Conservation (phyloP, 2,888 invertebrate species). For the Drosophila colorata region DNA sequence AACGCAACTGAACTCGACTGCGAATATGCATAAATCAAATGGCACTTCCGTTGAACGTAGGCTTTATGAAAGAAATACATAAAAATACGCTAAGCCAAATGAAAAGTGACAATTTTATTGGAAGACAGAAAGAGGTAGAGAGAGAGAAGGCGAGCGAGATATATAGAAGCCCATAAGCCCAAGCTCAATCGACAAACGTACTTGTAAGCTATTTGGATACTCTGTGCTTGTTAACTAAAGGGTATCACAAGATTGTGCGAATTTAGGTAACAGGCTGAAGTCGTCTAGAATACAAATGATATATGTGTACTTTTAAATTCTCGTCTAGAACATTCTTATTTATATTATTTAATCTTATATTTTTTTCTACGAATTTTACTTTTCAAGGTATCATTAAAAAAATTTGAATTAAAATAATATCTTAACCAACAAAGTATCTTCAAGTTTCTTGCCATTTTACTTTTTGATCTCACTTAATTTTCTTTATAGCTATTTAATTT, state of each 20-base stretch:
- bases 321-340: no score
- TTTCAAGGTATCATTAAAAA: no score
- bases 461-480: no score
- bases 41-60: slow-evolving; percentile 70
- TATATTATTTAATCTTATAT: no score
- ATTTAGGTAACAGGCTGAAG: not conserved
- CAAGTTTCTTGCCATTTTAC: no score
- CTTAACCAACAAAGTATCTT: no score
- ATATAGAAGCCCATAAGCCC: slow-evolving; percentile 12
- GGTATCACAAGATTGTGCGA: not conserved
- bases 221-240: not conserved
- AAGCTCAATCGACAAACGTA: slow-evolving; percentile 33
- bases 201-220: slow-evolving; percentile 39
- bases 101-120: slow-evolving; percentile 80
- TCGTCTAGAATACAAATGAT: no score
- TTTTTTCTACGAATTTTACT: no score
- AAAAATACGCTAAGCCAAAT: slow-evolving; percentile 38
- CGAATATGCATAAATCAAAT: slow-evolving; percentile 76
- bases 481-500: no score
- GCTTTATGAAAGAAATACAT: slow-evolving; percentile 28
- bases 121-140: slow-evolving; percentile 41
- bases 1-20: slow-evolving; percentile 55
- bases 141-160: not conserved
- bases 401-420: no score
- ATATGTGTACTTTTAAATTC: no score